phyloP scores from a whole-genome alignment of 2,797 vertebrate genomes.

The Poecilia velifera region DNA sequence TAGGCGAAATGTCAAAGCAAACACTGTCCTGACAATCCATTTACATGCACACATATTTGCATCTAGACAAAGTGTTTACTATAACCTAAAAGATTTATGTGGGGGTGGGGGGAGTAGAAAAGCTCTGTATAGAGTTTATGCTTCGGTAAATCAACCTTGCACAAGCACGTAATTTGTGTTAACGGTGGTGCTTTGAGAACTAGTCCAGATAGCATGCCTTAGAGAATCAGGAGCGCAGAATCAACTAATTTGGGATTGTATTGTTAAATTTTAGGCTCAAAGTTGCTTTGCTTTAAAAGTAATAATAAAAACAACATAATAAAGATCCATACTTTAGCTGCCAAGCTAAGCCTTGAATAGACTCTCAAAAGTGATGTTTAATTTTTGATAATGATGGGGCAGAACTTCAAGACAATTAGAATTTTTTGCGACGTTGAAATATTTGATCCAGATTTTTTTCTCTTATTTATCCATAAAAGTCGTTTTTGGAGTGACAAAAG shows the following conservation, averaged over 20 bases:
- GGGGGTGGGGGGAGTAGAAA: conserved; percentile 16
- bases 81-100: conserved; percentile 53
- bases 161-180: conserved; percentile 33
- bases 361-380: conserved; percentile 7
- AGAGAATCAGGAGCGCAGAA: conserved; percentile 31
- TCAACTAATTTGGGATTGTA: conserved; percentile 30
- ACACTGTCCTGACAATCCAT: conserved; percentile 70
- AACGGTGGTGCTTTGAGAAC: conserved; percentile 34
- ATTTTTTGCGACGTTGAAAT: background rate
- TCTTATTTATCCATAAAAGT: conserved; percentile 8
- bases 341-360: conserved; percentile 10
- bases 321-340: conserved; percentile 5
- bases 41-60: conserved; percentile 42
- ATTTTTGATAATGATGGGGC: conserved; percentile 4
- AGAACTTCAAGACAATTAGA: background rate
- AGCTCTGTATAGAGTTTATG: conserved; percentile 43
- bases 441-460: background rate
- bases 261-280: conserved; percentile 32
- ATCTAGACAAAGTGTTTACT: conserved; percentile 59
- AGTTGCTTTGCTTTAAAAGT: conserved; percentile 25
- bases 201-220: conserved; percentile 34
- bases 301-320: background rate
- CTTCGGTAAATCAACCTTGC: conserved; percentile 61
- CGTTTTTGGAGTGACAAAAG: conserved; percentile 12
- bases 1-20: conserved; percentile 26